These are phyloP conservation scores for Diphyllodes magnificus DNA, from an alignment of 2,113 vertebrate species.

Conservation along the genomic window DNA sequence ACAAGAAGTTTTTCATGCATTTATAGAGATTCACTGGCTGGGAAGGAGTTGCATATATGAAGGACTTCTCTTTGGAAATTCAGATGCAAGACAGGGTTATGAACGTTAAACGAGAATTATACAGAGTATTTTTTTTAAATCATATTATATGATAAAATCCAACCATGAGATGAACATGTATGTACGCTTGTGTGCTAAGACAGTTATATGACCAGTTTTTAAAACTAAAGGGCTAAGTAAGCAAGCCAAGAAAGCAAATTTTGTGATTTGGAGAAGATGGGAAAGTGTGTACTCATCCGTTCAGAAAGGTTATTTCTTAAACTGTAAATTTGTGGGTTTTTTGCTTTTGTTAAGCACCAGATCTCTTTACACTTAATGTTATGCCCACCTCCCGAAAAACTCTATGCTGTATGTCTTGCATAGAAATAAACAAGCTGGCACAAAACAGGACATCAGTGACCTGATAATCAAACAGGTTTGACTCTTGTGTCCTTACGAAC, in stretches of 20 bases:
- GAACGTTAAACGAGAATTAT: background rate
- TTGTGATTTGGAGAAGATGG: background rate
- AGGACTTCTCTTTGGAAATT: background rate
- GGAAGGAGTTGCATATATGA: background rate
- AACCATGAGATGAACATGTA: background rate
- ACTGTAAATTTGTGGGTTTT: slow-evolving; percentile 19
- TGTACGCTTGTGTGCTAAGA: background rate
- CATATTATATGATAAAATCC: background rate
- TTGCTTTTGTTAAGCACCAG: slow-evolving; percentile 62
- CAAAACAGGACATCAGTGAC: slow-evolving; percentile 73
- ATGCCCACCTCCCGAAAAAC: slow-evolving; percentile 59
- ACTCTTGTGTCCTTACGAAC: slow-evolving; percentile 69
- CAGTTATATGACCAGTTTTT: background rate
- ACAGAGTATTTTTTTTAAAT: background rate
- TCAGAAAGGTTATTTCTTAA: slow-evolving; percentile 31
- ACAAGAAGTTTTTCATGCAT: background rate
- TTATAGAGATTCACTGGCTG: background rate
- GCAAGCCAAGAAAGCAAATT: background rate
- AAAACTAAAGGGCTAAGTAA: background rate
- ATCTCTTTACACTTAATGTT: slow-evolving; percentile 57
- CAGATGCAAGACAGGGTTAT: background rate
- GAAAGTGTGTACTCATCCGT: background rate
- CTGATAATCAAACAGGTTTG: slow-evolving; percentile 80
- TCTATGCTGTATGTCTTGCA: slow-evolving; percentile 78
- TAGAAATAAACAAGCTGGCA: slow-evolving; percentile 79